Percentiles rank a stretch among this genome's conserved stretches.
These are phyloP conservation scores for Brienomyrus brachyistius DNA, from an alignment of 2,113 vertebrate species.

Conservation along the genomic window DNA sequence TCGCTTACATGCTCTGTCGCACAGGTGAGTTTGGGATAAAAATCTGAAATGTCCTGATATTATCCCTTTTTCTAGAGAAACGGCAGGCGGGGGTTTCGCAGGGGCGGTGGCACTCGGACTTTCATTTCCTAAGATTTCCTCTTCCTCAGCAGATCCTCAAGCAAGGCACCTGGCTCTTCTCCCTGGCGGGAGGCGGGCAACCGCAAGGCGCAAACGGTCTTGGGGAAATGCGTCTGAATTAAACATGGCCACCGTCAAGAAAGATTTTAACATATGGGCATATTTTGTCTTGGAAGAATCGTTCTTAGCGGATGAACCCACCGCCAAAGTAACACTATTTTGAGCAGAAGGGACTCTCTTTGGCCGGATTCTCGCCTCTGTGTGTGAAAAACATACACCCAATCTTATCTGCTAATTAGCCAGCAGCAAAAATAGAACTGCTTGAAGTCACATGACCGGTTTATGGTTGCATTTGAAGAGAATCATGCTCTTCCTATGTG, in stretches of 20 bases:
- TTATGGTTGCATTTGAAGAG: background rate
- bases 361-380: background rate
- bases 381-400: background rate
- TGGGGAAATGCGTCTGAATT: background rate
- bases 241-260: background rate
- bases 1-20: background rate
- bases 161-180: background rate
- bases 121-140: background rate
- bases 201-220: background rate
- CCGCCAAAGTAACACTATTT: background rate
- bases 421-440: conserved; percentile 4
- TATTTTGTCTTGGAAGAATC: background rate
- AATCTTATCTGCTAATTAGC: background rate
- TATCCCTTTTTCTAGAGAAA: background rate
- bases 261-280: background rate
- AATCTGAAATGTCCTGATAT: background rate
- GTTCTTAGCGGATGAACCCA: background rate
- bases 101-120: background rate
- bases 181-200: background rate
- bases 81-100: background rate
- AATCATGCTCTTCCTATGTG: background rate
- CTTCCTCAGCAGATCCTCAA: background rate
- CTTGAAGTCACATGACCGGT: background rate
- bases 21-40: background rate
- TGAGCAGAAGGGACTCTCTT: background rate